Evolutionary conservation across 2,797 vertebrate species (phyloP).

Genomic region (Sandelia bainsii): DNA sequence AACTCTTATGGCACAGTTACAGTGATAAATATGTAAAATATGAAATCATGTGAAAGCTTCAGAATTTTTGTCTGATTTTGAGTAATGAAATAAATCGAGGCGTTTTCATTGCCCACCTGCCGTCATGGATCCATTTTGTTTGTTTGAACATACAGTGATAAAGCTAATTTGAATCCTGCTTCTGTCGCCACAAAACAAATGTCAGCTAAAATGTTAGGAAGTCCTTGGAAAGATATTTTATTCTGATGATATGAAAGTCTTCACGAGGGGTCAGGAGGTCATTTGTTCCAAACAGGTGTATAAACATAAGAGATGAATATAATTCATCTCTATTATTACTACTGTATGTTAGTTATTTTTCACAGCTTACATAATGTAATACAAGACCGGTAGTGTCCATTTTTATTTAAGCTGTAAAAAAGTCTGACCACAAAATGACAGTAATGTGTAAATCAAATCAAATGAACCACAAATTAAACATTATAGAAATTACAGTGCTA

Average conservation of each 20-base stretch:
- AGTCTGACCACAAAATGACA: slow-evolving; percentile 32
- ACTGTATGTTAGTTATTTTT: not conserved
- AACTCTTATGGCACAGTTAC: slow-evolving; percentile 1
- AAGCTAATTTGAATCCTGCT: not conserved
- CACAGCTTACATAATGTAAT: not conserved
- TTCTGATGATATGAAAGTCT: not conserved
- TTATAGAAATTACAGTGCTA: not conserved
- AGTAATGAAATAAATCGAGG: slow-evolving; percentile 46
- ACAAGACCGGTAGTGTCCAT: not conserved
- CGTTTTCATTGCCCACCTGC: not conserved
- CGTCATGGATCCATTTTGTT: slow-evolving; percentile 6
- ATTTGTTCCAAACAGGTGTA: not conserved
- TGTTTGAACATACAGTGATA: not conserved
- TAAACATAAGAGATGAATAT: not conserved
- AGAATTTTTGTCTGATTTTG: slow-evolving; percentile 30
- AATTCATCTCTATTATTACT: not conserved
- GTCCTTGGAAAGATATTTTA: not conserved
- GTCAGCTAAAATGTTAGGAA: not conserved
- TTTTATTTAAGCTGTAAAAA: not conserved
- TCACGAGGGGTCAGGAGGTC: not conserved
- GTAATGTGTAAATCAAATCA: not conserved
- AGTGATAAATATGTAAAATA: slow-evolving; percentile 3
- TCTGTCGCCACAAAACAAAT: slow-evolving; percentile 6
- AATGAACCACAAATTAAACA: not conserved
- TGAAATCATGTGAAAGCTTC: slow-evolving; percentile 25